Evolutionary conservation across 2,797 vertebrate genomes (phyloP).

Genomic region (Cygnus olor): DNA sequence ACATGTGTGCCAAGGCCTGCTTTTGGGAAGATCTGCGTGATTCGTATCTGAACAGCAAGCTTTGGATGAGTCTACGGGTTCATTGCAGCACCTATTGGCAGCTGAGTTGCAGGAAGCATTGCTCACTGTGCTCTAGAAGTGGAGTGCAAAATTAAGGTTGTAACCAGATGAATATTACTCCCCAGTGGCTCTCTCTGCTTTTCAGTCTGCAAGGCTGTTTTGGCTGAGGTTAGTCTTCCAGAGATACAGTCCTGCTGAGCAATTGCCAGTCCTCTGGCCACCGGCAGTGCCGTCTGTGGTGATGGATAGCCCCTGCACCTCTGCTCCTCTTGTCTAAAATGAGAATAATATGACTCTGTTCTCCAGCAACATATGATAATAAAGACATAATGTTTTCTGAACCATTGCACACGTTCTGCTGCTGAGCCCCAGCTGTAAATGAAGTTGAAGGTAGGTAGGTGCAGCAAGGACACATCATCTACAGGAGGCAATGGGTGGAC

Average conservation of each 20-base stretch:
- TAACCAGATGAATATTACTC: background rate
- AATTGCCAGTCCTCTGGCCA: background rate
- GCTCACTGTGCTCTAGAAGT: background rate
- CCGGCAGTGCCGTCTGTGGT: background rate
- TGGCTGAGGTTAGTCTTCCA: background rate
- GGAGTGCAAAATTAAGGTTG: background rate
- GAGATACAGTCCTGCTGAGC: background rate
- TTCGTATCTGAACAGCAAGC: background rate
- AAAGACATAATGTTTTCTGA: background rate
- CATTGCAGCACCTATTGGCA: background rate
- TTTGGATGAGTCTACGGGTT: background rate
- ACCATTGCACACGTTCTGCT: fast-evolving
- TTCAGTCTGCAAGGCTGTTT: background rate
- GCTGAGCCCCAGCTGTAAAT: background rate
- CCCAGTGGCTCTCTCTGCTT: background rate
- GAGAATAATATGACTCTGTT: background rate
- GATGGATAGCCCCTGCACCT: background rate
- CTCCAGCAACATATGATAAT: background rate
- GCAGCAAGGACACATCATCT: background rate
- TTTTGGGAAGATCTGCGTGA: fast-evolving
- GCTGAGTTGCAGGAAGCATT: background rate
- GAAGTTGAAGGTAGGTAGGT: background rate
- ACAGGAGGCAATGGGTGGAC: background rate
- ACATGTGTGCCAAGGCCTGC: fast-evolving
- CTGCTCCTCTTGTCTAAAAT: background rate